phyloP scores from a whole-genome alignment of 2,797 vertebrate genomes.

The Phataginus tricuspis region DNA sequence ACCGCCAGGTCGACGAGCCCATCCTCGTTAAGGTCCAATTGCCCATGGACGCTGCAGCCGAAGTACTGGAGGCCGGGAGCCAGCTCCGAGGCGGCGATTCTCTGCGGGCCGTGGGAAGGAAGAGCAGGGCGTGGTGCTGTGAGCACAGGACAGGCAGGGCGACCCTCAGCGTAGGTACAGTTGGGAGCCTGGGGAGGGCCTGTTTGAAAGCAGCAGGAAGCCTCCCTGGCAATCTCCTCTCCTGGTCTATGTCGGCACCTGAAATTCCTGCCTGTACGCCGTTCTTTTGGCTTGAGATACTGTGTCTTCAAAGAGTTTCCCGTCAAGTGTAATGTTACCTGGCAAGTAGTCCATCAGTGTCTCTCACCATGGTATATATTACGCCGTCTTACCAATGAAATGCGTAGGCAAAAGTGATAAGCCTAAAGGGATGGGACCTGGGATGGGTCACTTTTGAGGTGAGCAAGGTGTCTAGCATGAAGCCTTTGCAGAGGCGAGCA shows the following conservation, averaged over 20 bases:
- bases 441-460: neutral
- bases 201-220: neutral
- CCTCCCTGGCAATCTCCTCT: neutral
- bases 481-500: neutral
- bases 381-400: neutral
- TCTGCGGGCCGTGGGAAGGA: slow-evolving; percentile 84
- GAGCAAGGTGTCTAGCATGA: neutral
- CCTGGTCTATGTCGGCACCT: neutral
- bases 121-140: neutral
- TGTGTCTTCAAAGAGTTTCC: neutral
- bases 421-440: neutral
- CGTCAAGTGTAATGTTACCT: neutral
- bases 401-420: neutral
- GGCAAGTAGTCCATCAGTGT: neutral
- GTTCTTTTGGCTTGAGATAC: neutral
- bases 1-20: slow-evolving; percentile 95
- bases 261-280: neutral
- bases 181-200: neutral
- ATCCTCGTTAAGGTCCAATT: slow-evolving; percentile 95
- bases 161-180: neutral
- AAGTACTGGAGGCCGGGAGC: slow-evolving; percentile 93
- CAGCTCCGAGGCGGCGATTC: slow-evolving; percentile 91
- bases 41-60: slow-evolving; percentile 95
- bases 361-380: neutral
- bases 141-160: neutral